Conservation (phyloP, 2,113 vertebrate species). For the Grammomys surdaster region DNA sequence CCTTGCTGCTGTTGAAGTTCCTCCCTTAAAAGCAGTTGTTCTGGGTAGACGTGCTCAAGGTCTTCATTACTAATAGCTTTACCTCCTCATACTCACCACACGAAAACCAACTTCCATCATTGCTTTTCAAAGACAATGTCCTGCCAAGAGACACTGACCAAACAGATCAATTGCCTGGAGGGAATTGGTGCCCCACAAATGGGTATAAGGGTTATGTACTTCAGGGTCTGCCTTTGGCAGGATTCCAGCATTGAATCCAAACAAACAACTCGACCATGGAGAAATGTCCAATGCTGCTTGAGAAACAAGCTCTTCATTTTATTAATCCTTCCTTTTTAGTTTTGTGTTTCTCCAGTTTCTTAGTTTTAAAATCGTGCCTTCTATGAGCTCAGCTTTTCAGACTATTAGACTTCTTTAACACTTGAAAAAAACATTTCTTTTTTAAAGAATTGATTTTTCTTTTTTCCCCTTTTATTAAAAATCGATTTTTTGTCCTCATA, state of each 20-base stretch:
- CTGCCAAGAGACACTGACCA: background rate
- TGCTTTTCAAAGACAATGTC: background rate
- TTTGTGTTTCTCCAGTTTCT: background rate
- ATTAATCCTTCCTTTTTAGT: background rate
- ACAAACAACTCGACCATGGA: constrained; percentile 1
- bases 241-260: background rate
- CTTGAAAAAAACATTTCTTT: background rate
- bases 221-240: background rate
- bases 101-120: background rate
- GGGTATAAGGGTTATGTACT: background rate
- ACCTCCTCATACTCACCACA: background rate
- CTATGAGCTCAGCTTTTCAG: background rate
- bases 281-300: background rate
- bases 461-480: background rate
- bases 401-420: background rate
- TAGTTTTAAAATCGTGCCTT: constrained; percentile 14
- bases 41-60: background rate
- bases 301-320: background rate
- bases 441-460: background rate
- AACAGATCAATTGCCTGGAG: background rate
- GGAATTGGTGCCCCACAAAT: background rate
- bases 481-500: too few species aligned
- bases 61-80: background rate
- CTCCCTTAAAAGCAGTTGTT: background rate
- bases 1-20: background rate